These are phyloP conservation scores for Catocala sponsa DNA, from an alignment of 2,888 invertebrate species.

Conservation along the genomic window DNA sequence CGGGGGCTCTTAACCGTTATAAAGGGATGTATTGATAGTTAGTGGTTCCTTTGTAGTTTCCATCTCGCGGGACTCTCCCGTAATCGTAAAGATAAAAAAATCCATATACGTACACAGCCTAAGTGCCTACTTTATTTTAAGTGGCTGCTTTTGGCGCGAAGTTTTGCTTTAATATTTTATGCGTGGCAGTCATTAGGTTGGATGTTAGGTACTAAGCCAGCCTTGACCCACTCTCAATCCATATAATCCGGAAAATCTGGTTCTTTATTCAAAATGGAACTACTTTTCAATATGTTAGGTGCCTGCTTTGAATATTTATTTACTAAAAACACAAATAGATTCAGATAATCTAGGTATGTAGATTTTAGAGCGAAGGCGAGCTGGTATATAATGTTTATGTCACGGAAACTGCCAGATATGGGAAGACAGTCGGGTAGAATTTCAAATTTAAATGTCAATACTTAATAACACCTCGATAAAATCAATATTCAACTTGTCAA, in stretches of 20 bases:
- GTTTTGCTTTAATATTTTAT: slow-evolving; percentile 37
- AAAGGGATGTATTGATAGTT: slow-evolving; percentile 71
- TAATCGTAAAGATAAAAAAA: slow-evolving; percentile 67
- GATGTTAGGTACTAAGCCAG: slow-evolving; percentile 36
- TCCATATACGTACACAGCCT: slow-evolving; percentile 41
- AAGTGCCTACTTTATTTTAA: slow-evolving; percentile 45
- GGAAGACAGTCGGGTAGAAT: slow-evolving; percentile 23
- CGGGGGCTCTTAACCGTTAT: slow-evolving; percentile 70
- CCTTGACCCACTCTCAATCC: slow-evolving; percentile 48
- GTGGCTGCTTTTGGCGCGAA: slow-evolving; percentile 26
- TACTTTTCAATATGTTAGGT: slow-evolving; percentile 41
- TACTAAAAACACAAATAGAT: slow-evolving; percentile 30
- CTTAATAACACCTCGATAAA: slow-evolving; percentile 17
- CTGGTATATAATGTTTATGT: slow-evolving; percentile 34
- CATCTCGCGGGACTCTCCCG: slow-evolving; percentile 59
- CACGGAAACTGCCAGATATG: slow-evolving; percentile 35
- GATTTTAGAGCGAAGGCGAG: slow-evolving; percentile 44
- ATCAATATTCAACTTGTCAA: slow-evolving; percentile 16
- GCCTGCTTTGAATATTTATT: slow-evolving; percentile 40
- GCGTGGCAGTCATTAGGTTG: slow-evolving; percentile 25
- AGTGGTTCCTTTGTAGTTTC: slow-evolving; percentile 72
- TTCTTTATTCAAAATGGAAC: slow-evolving; percentile 40
- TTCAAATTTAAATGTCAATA: slow-evolving; percentile 33
- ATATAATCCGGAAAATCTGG: slow-evolving; percentile 42
- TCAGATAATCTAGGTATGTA: slow-evolving; percentile 33